Percentiles rank a stretch among this genome's conserved stretches.
These are phyloP conservation scores for Osmerus eperlanus DNA, from an alignment of 2,113 vertebrate species.

Conservation along the genomic window DNA sequence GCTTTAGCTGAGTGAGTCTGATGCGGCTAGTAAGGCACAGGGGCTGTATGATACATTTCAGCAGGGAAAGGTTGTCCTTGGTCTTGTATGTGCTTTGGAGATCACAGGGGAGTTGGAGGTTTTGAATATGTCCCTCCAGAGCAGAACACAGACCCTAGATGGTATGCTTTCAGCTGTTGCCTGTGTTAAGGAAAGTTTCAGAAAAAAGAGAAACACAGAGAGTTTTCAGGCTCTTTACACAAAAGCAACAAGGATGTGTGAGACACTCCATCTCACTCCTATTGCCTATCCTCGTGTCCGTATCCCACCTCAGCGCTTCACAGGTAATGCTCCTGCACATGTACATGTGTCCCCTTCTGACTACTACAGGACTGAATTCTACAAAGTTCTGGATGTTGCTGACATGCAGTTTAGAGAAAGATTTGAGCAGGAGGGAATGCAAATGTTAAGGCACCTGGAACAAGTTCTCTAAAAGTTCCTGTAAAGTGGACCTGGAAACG, in stretches of 20 bases:
- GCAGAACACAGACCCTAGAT: neutral
- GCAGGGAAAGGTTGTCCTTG: constrained; percentile 11
- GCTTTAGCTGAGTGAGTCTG: neutral
- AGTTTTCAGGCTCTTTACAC: neutral
- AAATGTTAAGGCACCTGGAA: neutral
- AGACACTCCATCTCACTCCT: neutral
- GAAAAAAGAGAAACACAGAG: no score
- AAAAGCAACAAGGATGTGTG: neutral
- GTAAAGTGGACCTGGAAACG: no score
- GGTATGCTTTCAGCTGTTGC: constrained; percentile 8
- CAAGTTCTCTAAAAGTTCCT: no score
- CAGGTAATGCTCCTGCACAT: neutral
- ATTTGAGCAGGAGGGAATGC: neutral
- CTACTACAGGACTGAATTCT: neutral
- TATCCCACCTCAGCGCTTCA: neutral
- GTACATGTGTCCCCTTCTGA: neutral
- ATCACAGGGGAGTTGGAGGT: neutral
- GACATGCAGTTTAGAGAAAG: neutral
- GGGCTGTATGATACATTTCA: constrained; percentile 1
- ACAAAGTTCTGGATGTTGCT: neutral
- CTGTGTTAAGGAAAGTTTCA: neutral
- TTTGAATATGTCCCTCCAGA: constrained; percentile 1
- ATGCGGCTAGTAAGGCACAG: neutral
- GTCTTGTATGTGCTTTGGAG: neutral
- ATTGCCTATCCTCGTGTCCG: neutral